These are phyloP conservation scores for Zapornia atra DNA, from an alignment of 2,113 vertebrate genomes.

Conservation along the genomic window DNA sequence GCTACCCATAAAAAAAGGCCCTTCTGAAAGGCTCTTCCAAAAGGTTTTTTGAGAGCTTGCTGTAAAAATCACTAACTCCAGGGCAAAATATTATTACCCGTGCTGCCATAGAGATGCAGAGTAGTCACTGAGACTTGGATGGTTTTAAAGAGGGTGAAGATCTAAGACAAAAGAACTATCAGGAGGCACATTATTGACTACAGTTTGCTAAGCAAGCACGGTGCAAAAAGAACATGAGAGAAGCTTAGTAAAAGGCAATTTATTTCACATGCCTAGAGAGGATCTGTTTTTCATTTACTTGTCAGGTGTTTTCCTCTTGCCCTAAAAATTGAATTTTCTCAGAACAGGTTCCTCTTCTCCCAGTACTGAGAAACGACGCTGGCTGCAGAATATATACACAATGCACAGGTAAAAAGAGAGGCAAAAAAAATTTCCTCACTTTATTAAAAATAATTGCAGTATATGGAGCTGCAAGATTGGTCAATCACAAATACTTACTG, in stretches of 20 bases:
- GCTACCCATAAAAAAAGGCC: not conserved
- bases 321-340: not conserved
- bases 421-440: not conserved
- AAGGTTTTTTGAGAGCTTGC: not conserved
- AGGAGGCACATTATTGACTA: not conserved
- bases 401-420: not conserved
- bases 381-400: not conserved
- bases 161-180: not conserved
- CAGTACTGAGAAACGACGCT: not conserved
- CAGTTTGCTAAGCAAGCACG: not conserved
- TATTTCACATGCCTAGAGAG: not conserved
- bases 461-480: not conserved
- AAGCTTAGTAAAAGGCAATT: not conserved
- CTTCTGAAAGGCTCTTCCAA: not conserved
- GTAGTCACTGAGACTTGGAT: not conserved
- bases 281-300: not conserved
- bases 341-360: not conserved
- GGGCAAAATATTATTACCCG: not conserved
- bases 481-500: not conserved
- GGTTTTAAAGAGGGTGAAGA: not conserved
- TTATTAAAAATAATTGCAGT: not conserved
- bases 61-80: slow-evolving; percentile 6
- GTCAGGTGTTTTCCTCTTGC: not conserved
- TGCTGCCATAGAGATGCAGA: not conserved
- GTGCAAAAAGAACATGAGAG: not conserved